phyloP scores from a whole-genome alignment of 2,888 invertebrate genomes.

The Drosophila paramelanica region DNA sequence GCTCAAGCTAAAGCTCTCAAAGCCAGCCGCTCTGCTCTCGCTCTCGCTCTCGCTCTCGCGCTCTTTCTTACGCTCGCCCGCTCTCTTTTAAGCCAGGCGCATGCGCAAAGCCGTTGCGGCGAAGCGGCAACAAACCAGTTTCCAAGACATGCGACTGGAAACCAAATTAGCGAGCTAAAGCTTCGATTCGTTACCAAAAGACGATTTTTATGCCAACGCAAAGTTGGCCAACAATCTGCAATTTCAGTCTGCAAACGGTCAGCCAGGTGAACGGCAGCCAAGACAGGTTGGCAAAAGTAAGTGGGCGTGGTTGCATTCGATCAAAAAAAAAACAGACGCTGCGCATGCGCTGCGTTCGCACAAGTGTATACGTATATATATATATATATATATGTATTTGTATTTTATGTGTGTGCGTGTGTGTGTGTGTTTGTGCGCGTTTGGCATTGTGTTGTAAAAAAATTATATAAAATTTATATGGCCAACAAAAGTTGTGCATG shows the following conservation, averaged over 20 bases:
- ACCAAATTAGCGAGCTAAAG: conserved; percentile 71
- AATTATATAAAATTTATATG: conserved; percentile 69
- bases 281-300: conserved; percentile 65
- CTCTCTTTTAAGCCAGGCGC: conserved; percentile 40
- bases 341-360: conserved; percentile 57
- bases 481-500: conserved; percentile 25
- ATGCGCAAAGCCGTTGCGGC: conserved; percentile 63
- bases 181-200: conserved; percentile 51
- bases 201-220: conserved; percentile 77
- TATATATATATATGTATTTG: conserved; percentile 19
- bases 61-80: conserved; percentile 7
- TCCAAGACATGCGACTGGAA: conserved; percentile 60
- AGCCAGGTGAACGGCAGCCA: conserved; percentile 83
- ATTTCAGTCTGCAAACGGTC: conserved; percentile 85
- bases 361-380: conserved; percentile 46
- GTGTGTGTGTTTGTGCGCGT: conserved; percentile 15
- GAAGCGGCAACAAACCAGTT: conserved; percentile 74
- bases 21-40: conserved; percentile 1
- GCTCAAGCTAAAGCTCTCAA: conserved; percentile 18
- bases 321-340: conserved; percentile 22
- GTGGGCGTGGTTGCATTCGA: conserved; percentile 47
- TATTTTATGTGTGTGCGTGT: conserved; percentile 11
- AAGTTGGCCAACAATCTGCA: conserved; percentile 82
- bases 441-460: conserved; percentile 51
- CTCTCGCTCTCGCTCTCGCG: conserved; percentile 10